These are phyloP conservation scores for Chironomus tepperi DNA, from an alignment of 1,140 invertebrate species.

Conservation along the genomic window DNA sequence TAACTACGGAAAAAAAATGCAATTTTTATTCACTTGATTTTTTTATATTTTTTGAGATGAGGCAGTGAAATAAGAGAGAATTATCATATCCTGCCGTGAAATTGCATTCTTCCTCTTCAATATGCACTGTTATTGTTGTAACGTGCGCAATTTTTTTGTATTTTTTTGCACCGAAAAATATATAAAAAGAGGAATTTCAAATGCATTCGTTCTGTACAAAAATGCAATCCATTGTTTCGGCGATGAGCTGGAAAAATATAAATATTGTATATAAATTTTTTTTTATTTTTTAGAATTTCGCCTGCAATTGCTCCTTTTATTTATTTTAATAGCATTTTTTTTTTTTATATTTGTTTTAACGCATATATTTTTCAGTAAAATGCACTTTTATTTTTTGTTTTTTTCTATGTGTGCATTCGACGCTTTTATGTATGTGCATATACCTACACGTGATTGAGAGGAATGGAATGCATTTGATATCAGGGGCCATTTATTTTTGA, in stretches of 20 bases:
- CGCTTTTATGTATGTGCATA: not conserved
- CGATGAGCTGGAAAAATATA: slow-evolving; percentile 12
- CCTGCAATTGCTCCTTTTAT: slow-evolving; percentile 22
- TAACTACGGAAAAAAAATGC: not conserved
- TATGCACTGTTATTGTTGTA: slow-evolving; percentile 6
- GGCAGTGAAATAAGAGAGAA: not conserved
- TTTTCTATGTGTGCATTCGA: not conserved
- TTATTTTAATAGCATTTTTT: slow-evolving; percentile 23
- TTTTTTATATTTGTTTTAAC: slow-evolving; percentile 22
- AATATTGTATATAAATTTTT: slow-evolving; percentile 12
- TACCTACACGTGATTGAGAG: slow-evolving; percentile 20
- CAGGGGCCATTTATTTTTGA: not conserved
- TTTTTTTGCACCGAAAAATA: not conserved
- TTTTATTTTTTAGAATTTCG: not conserved
- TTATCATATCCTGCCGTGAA: slow-evolving; percentile 12
- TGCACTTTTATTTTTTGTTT: not conserved
- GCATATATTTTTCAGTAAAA: slow-evolving; percentile 4
- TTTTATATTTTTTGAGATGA: not conserved
- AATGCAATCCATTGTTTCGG: not conserved
- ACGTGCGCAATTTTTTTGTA: not conserved
- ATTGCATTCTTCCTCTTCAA: slow-evolving; percentile 1
- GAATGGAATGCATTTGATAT: slow-evolving; percentile 22
- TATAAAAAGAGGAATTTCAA: not conserved
- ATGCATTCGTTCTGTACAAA: not conserved
- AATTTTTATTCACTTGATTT: not conserved